phyloP scores from a whole-genome alignment of 2,113 vertebrate genomes.

The Amphilophus citrinellus region DNA sequence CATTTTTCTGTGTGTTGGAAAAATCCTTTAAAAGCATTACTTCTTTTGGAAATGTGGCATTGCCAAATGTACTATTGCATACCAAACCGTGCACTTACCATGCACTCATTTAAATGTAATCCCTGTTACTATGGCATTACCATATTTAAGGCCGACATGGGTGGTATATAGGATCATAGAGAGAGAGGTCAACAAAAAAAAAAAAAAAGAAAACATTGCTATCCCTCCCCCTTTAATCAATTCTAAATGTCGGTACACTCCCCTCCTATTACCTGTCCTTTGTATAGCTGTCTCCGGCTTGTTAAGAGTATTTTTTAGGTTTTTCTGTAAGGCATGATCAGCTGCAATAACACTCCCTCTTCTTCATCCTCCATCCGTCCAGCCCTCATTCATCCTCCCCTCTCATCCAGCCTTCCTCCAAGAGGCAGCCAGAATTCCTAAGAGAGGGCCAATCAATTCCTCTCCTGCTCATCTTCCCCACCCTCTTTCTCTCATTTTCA shows the following conservation, averaged over 20 bases:
- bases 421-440: conserved; percentile 38
- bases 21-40: not conserved
- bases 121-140: not conserved
- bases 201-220: conserved; percentile 3
- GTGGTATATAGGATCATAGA: not conserved
- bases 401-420: conserved; percentile 10
- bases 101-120: not conserved
- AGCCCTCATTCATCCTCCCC: not conserved
- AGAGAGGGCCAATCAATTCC: conserved; percentile 53
- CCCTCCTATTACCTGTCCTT: not conserved
- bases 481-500: conserved; percentile 39
- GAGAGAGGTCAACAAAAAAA: not conserved
- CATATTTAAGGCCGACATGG: not conserved
- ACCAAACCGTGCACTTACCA: not conserved
- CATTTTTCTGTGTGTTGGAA: not conserved
- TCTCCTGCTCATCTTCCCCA: conserved; percentile 4
- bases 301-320: conserved; percentile 24
- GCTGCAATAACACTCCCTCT: conserved; percentile 30
- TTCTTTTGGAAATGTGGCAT: conserved; percentile 2
- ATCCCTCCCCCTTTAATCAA: conserved; percentile 14
- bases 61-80: not conserved
- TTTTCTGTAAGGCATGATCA: conserved; percentile 44
- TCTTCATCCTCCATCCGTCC: not conserved
- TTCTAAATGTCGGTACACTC: not conserved
- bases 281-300: conserved; percentile 4